These are phyloP conservation scores for Lucilia sericata DNA, from an alignment of 1,140 invertebrate species.

Conservation along the genomic window DNA sequence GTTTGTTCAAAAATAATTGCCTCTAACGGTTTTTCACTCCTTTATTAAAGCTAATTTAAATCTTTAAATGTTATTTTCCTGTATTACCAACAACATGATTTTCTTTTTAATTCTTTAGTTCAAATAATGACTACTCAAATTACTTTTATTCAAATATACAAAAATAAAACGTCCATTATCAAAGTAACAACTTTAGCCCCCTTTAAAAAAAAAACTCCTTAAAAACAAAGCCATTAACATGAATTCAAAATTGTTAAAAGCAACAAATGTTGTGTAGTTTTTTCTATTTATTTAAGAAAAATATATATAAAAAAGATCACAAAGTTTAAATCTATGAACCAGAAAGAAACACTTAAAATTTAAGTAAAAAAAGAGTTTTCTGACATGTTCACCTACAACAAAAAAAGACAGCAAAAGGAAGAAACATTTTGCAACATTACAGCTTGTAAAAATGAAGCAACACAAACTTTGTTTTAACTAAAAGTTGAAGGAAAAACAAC, in stretches of 20 bases:
- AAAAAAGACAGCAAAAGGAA: background rate
- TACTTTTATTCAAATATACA: background rate
- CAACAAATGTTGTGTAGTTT: constrained; percentile 2
- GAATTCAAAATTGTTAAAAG: constrained; percentile 34
- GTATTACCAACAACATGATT: too few species aligned
- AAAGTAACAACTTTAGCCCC: background rate
- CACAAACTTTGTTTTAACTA: background rate
- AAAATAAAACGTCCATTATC: background rate
- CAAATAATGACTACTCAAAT: background rate
- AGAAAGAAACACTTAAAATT: constrained; percentile 14
- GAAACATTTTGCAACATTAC: background rate
- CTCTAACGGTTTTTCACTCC: too few species aligned
- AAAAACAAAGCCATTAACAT: constrained; percentile 27
- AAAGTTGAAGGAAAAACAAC: background rate
- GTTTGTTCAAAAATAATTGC: too few species aligned
- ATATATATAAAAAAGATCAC: background rate
- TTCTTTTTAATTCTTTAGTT: too few species aligned
- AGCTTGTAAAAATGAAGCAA: background rate
- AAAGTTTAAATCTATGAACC: constrained; percentile 14
- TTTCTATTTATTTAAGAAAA: too few species aligned
- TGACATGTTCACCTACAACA: constrained; percentile 34
- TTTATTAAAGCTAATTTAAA: too few species aligned
- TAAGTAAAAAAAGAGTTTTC: constrained; percentile 11
- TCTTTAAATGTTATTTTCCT: too few species aligned
- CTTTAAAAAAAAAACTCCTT: background rate